A percentile compares a stretch with the other conserved stretches of the same genome.
Evolutionary conservation across 2,888 invertebrate species (phyloP).

Genomic region (Drosophila planitibia): DNA sequence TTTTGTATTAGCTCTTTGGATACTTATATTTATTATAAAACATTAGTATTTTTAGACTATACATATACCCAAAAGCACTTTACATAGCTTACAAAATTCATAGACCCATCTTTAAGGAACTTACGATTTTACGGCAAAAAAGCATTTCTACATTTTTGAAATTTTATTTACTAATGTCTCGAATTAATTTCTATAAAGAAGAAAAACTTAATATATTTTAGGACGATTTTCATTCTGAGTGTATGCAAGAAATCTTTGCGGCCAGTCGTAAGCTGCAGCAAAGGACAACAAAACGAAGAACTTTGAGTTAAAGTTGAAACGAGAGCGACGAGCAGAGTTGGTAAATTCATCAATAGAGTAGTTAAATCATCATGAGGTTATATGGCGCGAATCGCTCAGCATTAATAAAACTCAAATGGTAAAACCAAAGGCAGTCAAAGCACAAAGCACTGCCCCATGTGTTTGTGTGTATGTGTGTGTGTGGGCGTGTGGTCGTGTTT

Average conservation of each 20-base stretch:
- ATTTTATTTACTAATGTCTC: no score
- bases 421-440: slow-evolving; percentile 51
- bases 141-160: no score
- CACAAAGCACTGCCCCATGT: slow-evolving; percentile 40
- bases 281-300: slow-evolving; percentile 18
- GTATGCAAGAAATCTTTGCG: slow-evolving; percentile 31
- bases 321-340: not conserved
- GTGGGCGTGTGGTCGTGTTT: slow-evolving; percentile 7
- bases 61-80: no score
- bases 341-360: slow-evolving; percentile 44
- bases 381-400: slow-evolving; percentile 49
- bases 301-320: slow-evolving; percentile 4
- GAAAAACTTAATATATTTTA: no score
- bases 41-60: no score
- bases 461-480: not conserved
- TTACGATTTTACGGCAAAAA: no score
- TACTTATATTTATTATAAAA: no score
- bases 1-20: no score
- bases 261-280: slow-evolving; percentile 28
- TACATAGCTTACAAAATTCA: no score
- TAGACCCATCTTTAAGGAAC: no score
- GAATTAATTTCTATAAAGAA: no score
- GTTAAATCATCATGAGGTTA: slow-evolving; percentile 35
- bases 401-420: slow-evolving; percentile 68
- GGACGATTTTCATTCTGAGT: slow-evolving; percentile 5